Percentiles rank a stretch among this genome's conserved stretches.
These are phyloP conservation scores for Saccostrea cuccullata DNA, from an alignment of 1,140 invertebrate genomes.

Conservation along the genomic window DNA sequence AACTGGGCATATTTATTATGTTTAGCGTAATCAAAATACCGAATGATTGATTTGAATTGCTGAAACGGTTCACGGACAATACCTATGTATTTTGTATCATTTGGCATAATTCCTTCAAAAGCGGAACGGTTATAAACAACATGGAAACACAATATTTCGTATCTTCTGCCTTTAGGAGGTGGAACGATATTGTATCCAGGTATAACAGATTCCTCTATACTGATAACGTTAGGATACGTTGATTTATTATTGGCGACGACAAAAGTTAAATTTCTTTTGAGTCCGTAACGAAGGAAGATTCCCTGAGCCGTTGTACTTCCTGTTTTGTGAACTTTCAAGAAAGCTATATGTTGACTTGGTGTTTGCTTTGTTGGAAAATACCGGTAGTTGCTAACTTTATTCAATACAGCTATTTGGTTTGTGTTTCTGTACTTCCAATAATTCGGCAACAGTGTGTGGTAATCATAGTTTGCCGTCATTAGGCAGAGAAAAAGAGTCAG, in stretches of 20 bases:
- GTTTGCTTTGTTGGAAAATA: background rate
- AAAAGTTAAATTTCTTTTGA: conserved; percentile 68
- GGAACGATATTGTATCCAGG: conserved; percentile 50
- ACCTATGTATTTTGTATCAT: conserved; percentile 58
- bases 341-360: conserved; percentile 43
- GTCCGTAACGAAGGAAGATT: conserved; percentile 78
- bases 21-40: conserved; percentile 51
- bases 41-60: conserved; percentile 55
- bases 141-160: conserved; percentile 61
- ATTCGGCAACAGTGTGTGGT: too few species aligned
- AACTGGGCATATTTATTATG: conserved; percentile 46
- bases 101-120: conserved; percentile 56
- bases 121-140: conserved; percentile 58
- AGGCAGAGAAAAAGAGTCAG: too few species aligned
- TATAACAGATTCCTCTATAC: conserved; percentile 19
- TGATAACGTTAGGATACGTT: conserved; percentile 56
- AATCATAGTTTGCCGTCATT: too few species aligned
- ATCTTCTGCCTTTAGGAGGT: conserved; percentile 52
- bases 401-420: too few species aligned
- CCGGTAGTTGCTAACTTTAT: too few species aligned
- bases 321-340: conserved; percentile 76
- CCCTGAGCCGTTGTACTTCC: conserved; percentile 79
- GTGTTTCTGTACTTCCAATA: too few species aligned
- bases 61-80: conserved; percentile 62
- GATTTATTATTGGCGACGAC: conserved; percentile 25